Conservation (phyloP, 1,140 invertebrate species). For the Sminthurides bifidus region DNA sequence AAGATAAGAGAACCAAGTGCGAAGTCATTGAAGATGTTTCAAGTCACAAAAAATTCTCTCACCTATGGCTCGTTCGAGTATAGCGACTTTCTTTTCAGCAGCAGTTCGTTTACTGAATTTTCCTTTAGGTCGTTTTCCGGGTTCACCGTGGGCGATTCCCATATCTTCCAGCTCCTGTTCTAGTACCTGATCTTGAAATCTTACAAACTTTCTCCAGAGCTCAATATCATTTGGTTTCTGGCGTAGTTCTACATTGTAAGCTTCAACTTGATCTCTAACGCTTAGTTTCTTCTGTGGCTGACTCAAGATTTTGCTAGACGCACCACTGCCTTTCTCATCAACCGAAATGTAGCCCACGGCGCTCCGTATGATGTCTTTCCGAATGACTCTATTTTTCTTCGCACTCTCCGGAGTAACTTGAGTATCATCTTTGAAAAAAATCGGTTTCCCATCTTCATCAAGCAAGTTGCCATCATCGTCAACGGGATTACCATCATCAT, state of each 20-base stretch:
- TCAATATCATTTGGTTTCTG: conserved; percentile 20
- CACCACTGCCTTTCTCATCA: neutral
- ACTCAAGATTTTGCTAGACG: neutral
- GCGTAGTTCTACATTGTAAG: conserved; percentile 18
- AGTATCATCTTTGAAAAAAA: neutral
- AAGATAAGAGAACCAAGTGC: neutral
- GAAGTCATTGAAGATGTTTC: neutral
- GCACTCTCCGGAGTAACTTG: neutral
- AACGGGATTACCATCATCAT: conserved; percentile 3
- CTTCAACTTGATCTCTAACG: conserved; percentile 15
- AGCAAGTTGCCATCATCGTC: conserved; percentile 5
- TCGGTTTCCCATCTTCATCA: neutral
- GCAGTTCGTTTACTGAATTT: conserved; percentile 18
- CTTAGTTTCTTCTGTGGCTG: neutral
- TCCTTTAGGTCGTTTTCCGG: neutral
- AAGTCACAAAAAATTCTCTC: neutral
- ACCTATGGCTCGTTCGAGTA: conserved; percentile 27
- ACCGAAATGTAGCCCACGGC: neutral
- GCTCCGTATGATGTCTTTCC: neutral
- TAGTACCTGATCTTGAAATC: conserved; percentile 26
- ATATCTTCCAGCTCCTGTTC: conserved; percentile 20
- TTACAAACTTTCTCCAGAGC: conserved; percentile 27
- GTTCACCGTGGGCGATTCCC: conserved; percentile 7
- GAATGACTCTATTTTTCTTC: neutral
- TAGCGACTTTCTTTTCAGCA: conserved; percentile 26